Conservation (phyloP, 2,888 invertebrate genomes). For the Stenchaetothrips biformis region DNA sequence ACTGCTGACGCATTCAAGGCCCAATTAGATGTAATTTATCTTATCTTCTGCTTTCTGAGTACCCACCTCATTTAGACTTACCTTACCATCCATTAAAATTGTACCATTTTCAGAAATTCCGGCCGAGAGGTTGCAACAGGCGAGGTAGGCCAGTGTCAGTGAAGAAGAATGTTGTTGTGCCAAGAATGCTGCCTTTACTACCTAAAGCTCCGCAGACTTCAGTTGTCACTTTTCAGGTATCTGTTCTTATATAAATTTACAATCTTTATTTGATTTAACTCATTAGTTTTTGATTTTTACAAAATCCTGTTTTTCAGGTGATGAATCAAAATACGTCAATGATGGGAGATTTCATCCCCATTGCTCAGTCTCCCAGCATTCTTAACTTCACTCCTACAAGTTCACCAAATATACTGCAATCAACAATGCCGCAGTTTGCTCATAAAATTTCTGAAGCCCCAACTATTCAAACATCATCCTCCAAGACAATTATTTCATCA, state of each 20-base stretch:
- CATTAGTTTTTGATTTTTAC: neutral
- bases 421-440: neutral
- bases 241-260: too few species aligned
- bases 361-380: slow-evolving; percentile 8
- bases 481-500: too few species aligned
- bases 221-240: neutral
- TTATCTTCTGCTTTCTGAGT: neutral
- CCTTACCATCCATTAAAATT: neutral
- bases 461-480: neutral
- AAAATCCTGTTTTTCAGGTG: neutral
- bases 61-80: neutral
- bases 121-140: slow-evolving; percentile 48
- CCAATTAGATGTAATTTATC: slow-evolving; percentile 36
- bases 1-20: slow-evolving; percentile 37
- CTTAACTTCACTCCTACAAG: neutral
- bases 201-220: slow-evolving; percentile 47
- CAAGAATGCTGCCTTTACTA: slow-evolving; percentile 65
- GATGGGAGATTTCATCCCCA: neutral
- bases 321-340: neutral
- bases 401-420: neutral
- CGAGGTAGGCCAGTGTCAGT: slow-evolving; percentile 46
- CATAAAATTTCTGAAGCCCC: neutral
- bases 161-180: slow-evolving; percentile 63
- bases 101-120: slow-evolving; percentile 44
- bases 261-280: neutral